Percentiles rank a stretch among this genome's conserved stretches.
Conservation (phyloP, 1,140 invertebrate species). For the Dryas iulia region DNA sequence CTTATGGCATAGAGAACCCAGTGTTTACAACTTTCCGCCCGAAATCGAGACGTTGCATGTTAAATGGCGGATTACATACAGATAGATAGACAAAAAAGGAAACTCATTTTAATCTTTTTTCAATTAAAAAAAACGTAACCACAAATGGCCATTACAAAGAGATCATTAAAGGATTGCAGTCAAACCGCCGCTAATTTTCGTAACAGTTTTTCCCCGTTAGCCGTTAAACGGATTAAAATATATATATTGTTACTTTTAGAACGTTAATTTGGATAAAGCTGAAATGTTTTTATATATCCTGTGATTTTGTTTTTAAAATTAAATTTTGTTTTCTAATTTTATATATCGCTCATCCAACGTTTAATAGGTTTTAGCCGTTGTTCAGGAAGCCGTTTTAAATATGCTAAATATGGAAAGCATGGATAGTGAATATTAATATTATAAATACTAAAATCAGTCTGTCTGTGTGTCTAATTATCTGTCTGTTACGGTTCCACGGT, state of each 20-base stretch:
- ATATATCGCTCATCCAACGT: background rate
- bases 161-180: conserved; percentile 26
- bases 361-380: too few relatives aligned
- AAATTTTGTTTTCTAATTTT: background rate
- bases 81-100: background rate
- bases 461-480: too few relatives aligned
- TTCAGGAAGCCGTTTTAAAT: too few relatives aligned
- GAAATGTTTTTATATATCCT: too few relatives aligned
- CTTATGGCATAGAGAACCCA: too few relatives aligned
- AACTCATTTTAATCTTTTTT: background rate
- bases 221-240: conserved; percentile 7
- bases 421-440: too few relatives aligned
- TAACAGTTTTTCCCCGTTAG: conserved; percentile 1
- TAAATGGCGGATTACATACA: background rate
- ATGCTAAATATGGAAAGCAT: too few relatives aligned
- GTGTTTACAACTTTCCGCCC: too few relatives aligned
- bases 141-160: conserved; percentile 12
- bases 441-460: too few relatives aligned
- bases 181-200: conserved; percentile 24
- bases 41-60: too few relatives aligned
- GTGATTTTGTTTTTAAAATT: background rate
- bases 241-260: conserved; percentile 12
- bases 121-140: conserved; percentile 8
- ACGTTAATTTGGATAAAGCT: background rate
- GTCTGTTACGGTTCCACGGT: too few relatives aligned